phyloP scores from a whole-genome alignment of 2,797 vertebrate species.

The Mormyrus hasselquistii region DNA sequence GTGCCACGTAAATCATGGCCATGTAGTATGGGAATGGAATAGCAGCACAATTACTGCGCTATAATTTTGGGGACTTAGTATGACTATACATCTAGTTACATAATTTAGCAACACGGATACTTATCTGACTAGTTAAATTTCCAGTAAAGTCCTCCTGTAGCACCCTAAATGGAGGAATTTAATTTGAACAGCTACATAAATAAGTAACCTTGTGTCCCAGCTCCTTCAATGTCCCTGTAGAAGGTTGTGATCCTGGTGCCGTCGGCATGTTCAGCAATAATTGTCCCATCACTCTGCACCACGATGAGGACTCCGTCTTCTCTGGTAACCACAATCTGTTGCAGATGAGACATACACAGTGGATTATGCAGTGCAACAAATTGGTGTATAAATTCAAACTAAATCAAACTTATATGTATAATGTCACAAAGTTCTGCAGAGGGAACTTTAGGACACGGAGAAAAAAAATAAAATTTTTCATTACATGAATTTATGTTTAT shows the following conservation, averaged over 20 bases:
- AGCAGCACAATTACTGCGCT: neutral
- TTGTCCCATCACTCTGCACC: slow-evolving; percentile 60
- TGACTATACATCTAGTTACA: neutral
- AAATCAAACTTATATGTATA: slow-evolving; percentile 15
- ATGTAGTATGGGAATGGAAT: neutral
- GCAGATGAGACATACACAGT: neutral
- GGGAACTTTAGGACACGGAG: neutral
- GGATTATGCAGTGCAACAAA: neutral
- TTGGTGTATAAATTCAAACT: neutral
- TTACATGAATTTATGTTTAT: no score
- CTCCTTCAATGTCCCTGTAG: slow-evolving; percentile 49
- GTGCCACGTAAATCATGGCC: neutral
- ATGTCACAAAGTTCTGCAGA: neutral
- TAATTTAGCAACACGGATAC: neutral
- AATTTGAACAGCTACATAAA: neutral
- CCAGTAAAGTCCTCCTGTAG: neutral
- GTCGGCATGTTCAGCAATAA: slow-evolving; percentile 76
- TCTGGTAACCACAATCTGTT: slow-evolving; percentile 75
- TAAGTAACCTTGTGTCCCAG: neutral
- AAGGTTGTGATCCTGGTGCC: slow-evolving; percentile 83
- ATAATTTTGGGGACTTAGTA: neutral
- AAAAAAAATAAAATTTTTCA: neutral
- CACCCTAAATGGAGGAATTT: neutral
- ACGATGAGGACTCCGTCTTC: slow-evolving; percentile 79
- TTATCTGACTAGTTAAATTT: neutral